Percentiles rank a stretch among this genome's conserved stretches.
These are phyloP conservation scores for Lepidothrix coronata DNA, from an alignment of 2,113 vertebrate species.

Conservation along the genomic window DNA sequence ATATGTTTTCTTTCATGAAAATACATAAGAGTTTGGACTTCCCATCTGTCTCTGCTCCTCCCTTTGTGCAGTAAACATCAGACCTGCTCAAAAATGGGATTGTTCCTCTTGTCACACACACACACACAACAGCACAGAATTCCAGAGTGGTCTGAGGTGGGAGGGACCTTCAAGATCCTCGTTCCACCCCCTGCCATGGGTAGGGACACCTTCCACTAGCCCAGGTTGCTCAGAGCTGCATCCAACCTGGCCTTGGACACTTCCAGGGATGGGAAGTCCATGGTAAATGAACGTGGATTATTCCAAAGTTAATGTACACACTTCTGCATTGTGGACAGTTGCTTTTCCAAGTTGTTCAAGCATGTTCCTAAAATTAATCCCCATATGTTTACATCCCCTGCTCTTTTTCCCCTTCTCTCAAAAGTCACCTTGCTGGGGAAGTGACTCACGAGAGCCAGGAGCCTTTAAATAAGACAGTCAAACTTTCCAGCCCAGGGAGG, in stretches of 20 bases:
- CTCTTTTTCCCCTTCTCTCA: background rate
- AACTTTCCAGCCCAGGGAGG: background rate
- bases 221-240: background rate
- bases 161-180: background rate
- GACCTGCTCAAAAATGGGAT: background rate
- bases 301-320: accelerated
- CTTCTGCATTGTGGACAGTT: background rate
- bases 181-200: background rate
- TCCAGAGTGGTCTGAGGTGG: background rate
- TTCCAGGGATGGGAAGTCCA: accelerated
- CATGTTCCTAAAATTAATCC: background rate
- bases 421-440: background rate
- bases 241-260: background rate
- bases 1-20: background rate
- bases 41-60: background rate
- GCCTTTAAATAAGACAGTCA: background rate
- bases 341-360: background rate
- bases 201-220: background rate
- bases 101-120: background rate
- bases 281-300: accelerated
- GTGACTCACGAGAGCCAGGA: background rate
- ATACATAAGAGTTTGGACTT: background rate
- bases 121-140: accelerated
- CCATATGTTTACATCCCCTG: background rate
- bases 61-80: background rate